These are phyloP conservation scores for Podilymbus podiceps DNA, from an alignment of 2,113 vertebrate genomes.

Conservation along the genomic window DNA sequence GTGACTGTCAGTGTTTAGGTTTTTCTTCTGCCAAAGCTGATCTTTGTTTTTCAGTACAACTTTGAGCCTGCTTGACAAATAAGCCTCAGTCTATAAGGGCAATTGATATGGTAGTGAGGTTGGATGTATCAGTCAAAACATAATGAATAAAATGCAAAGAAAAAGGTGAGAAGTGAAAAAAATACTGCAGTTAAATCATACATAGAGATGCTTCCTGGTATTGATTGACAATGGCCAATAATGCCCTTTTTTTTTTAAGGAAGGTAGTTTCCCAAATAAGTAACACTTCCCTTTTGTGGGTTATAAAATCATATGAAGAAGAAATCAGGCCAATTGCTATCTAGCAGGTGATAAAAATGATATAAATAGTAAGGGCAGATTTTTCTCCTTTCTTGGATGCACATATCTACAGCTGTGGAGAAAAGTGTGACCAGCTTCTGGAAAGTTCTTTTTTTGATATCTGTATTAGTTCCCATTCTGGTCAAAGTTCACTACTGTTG, in stretches of 20 bases:
- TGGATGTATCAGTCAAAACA: neutral
- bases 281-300: neutral
- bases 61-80: neutral
- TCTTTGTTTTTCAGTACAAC: neutral
- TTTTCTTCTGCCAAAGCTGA: neutral
- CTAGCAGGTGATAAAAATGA: neutral
- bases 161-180: neutral
- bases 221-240: neutral
- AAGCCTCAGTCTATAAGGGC: neutral
- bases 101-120: neutral
- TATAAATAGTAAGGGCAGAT: neutral
- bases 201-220: neutral
- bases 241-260: neutral
- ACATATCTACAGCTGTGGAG: neutral
- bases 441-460: neutral
- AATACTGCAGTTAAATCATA: neutral
- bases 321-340: neutral
- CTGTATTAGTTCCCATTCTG: neutral
- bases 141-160: neutral
- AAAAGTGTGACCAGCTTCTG: neutral
- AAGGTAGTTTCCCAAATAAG: neutral
- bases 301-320: neutral
- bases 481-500: neutral
- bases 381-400: neutral
- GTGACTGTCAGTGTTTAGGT: neutral